Percentiles rank a stretch among this genome's conserved stretches.
Conservation (phyloP, 2,113 vertebrate species). For the Heterotilapia buettikoferi region DNA sequence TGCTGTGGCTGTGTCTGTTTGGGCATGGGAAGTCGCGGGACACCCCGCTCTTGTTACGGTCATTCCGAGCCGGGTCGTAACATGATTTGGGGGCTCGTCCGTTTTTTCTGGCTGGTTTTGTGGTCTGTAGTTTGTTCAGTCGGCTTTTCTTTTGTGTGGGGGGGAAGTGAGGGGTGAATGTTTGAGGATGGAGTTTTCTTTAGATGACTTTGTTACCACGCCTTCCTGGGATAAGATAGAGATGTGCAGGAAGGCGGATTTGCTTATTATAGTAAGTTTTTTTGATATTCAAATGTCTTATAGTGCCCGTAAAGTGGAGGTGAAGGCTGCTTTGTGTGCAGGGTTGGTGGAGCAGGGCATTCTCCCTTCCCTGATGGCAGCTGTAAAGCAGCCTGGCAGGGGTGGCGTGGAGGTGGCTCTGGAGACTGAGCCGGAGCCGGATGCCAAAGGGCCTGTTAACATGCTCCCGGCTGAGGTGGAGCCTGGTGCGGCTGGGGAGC, state of each 20-base stretch:
- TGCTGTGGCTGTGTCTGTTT: too few relatives aligned
- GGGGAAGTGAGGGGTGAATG: too few relatives aligned
- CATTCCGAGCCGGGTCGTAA: not conserved
- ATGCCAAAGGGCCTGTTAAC: fast-evolving
- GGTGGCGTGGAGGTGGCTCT: fast-evolving
- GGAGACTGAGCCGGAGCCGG: fast-evolving
- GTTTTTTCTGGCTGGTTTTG: too few relatives aligned
- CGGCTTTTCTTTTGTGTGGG: not conserved
- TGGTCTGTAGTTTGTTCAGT: too few relatives aligned
- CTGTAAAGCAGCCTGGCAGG: not conserved
- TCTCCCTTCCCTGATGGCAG: fast-evolving
- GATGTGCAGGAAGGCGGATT: not conserved
- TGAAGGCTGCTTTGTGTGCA: not conserved
- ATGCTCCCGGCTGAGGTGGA: not conserved
- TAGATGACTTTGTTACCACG: not conserved
- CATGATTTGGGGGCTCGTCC: too few relatives aligned
- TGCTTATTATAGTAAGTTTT: not conserved
- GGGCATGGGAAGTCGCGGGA: too few relatives aligned
- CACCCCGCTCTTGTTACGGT: fast-evolving
- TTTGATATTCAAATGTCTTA: not conserved
- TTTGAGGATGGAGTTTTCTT: not conserved
- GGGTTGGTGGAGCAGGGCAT: not conserved
- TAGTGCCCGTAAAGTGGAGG: not conserved
- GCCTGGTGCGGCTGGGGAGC: fast-evolving
- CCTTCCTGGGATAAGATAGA: not conserved